Percentiles rank a stretch among this genome's conserved stretches.
Evolutionary conservation across 2,113 vertebrate species (phyloP).

Genomic region (Phylloscopus trochiloides): DNA sequence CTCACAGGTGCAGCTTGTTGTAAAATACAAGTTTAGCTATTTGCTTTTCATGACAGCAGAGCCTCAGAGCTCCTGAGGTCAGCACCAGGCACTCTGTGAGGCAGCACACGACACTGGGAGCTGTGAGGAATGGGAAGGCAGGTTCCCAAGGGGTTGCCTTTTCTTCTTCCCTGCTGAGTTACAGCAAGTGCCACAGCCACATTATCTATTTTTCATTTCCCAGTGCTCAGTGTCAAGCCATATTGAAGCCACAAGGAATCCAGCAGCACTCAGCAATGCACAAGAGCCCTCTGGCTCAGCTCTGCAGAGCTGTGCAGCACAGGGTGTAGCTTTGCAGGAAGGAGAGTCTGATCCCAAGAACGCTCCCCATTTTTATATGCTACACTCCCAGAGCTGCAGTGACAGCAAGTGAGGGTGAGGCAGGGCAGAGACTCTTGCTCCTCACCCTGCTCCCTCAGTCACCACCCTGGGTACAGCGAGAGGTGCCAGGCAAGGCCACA

Average conservation of each 20-base stretch:
- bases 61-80: neutral
- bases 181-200: neutral
- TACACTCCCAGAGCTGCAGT: neutral
- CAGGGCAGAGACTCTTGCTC: neutral
- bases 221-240: neutral
- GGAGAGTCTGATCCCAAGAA: neutral
- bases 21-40: neutral
- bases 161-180: neutral
- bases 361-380: neutral
- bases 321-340: neutral
- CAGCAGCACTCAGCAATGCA: neutral
- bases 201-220: neutral
- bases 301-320: neutral
- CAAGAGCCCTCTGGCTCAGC: neutral
- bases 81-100: neutral
- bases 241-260: neutral
- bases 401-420: accelerated
- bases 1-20: neutral
- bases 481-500: neutral
- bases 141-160: neutral
- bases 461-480: accelerated
- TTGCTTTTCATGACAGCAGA: neutral
- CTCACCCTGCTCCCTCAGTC: neutral
- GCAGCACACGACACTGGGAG: neutral
- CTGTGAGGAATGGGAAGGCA: neutral